Percentiles rank a stretch among this genome's conserved stretches.
Evolutionary conservation across 2,888 invertebrate species (phyloP).

Genomic region (Salticus scenicus): DNA sequence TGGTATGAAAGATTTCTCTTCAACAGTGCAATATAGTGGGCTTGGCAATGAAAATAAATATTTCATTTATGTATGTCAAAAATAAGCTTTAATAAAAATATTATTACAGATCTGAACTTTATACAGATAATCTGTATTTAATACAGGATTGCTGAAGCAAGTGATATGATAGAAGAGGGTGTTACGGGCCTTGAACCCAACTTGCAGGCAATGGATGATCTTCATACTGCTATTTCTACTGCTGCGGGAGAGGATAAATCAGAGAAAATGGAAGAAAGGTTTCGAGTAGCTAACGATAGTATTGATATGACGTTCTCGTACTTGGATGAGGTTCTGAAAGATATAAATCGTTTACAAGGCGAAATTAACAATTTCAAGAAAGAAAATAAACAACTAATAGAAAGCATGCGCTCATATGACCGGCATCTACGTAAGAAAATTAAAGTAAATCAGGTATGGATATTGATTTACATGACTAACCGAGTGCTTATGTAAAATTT

Average conservation of each 20-base stretch:
- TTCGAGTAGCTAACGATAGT: constrained; percentile 16
- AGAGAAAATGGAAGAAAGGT: constrained; percentile 28
- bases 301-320: constrained; percentile 25
- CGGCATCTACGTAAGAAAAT: constrained; percentile 29
- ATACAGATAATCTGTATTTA: no score
- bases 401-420: not conserved
- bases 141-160: constrained; percentile 26
- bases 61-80: no score
- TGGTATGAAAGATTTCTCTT: no score
- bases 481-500: no score
- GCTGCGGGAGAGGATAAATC: constrained; percentile 15
- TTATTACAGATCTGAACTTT: no score
- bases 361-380: not conserved
- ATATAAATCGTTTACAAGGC: constrained; percentile 19
- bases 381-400: constrained; percentile 18
- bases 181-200: constrained; percentile 43
- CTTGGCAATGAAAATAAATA: no score
- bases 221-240: constrained; percentile 11
- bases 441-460: constrained; percentile 5
- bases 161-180: constrained; percentile 30
- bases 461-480: no score
- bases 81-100: no score
- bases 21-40: no score
- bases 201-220: not conserved
- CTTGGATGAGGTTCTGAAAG: constrained; percentile 28